Percentiles rank a stretch among this genome's conserved stretches.
These are phyloP conservation scores for Potorous gilbertii DNA, from an alignment of 2,797 vertebrate species.

Conservation along the genomic window DNA sequence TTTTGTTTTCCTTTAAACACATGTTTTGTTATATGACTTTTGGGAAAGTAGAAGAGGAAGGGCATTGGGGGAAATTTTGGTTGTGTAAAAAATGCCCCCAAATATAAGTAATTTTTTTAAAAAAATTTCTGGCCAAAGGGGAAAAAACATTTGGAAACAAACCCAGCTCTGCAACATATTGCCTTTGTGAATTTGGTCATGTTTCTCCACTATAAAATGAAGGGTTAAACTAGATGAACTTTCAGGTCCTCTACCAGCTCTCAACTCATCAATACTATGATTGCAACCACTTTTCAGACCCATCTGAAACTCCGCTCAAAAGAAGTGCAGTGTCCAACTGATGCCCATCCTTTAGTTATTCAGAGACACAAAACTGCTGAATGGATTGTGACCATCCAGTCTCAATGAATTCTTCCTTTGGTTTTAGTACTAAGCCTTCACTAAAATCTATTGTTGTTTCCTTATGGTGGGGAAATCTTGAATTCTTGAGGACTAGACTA, in stretches of 20 bases:
- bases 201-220: not conserved
- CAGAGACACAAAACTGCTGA: not conserved
- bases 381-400: not conserved
- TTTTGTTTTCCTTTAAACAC: not conserved
- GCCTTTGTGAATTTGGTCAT: not conserved
- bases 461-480: not conserved
- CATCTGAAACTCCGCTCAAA: not conserved
- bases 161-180: not conserved
- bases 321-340: not conserved
- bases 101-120: not conserved
- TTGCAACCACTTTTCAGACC: not conserved
- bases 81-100: not conserved
- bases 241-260: not conserved
- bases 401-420: not conserved
- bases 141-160: not conserved
- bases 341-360: not conserved
- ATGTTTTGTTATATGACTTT: not conserved
- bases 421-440: not conserved
- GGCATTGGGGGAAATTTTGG: not conserved
- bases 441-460: not conserved
- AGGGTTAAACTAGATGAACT: not conserved
- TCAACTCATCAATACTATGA: not conserved
- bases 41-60: not conserved
- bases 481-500: not conserved
- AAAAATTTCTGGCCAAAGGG: not conserved